These are phyloP conservation scores for Chaenodraco wilsoni DNA, from an alignment of 2,797 vertebrate genomes.

Conservation along the genomic window DNA sequence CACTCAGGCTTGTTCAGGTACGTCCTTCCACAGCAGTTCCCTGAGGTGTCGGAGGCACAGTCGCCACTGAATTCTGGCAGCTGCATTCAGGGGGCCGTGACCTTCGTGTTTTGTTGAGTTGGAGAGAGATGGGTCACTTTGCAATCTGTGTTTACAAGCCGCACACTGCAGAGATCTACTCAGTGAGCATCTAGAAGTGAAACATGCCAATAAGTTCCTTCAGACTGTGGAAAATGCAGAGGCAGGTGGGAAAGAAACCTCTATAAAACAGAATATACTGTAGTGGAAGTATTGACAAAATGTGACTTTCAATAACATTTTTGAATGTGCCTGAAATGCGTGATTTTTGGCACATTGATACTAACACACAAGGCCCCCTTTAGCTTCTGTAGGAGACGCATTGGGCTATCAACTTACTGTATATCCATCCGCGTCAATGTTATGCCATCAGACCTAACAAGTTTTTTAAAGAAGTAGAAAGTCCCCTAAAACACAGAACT, in stretches of 20 bases:
- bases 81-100: conserved; percentile 36
- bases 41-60: conserved; percentile 24
- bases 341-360: too few species aligned
- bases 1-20: conserved; percentile 35
- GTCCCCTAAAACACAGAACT: too few species aligned
- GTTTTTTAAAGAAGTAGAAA: too few species aligned
- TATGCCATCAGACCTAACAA: too few species aligned
- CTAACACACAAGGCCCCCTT: too few species aligned
- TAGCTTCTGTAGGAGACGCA: too few species aligned
- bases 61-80: conserved; percentile 31
- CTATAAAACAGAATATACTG: background rate
- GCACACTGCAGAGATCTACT: conserved; percentile 25
- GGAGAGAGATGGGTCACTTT: conserved; percentile 46
- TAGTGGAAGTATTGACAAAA: background rate
- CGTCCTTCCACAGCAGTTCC: conserved; percentile 23
- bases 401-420: too few species aligned
- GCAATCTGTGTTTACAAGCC: conserved; percentile 39
- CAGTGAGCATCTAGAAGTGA: conserved; percentile 20
- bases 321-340: background rate
- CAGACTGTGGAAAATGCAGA: conserved; percentile 5
- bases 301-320: conserved; percentile 15
- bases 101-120: conserved; percentile 50
- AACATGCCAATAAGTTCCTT: conserved; percentile 1
- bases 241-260: background rate
- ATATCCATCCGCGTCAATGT: too few species aligned